Evolutionary conservation across 1,140 invertebrate genomes (phyloP), one percentile per base, ranked within the genome.

Genomic region (Nixonia krombeini): DNA sequence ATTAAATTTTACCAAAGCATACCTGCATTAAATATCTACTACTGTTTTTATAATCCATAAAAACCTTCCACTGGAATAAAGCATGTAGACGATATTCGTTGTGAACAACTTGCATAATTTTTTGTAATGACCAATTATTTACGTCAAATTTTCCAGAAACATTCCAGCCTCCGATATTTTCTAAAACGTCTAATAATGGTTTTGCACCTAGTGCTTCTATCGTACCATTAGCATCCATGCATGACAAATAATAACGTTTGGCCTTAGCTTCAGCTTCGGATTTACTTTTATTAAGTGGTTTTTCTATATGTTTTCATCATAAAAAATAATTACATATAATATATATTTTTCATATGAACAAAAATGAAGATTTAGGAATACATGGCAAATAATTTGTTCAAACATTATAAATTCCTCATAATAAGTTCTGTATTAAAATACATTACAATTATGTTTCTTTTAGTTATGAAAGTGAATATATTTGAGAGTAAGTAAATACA

Each of bases 31-130:
- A 91, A 76, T 98, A 91, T 50, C 88, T 89, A 0, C 90, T 91
- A 0, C 96, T 97, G 82, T 98, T 97, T 70, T 91, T 90, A 74
- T 98, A 96, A 78, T 99, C 96, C 81, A 97, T 96, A 3, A 92
- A 93, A 0, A 98, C 95, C 10, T 90, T 92, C 91, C 96, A 96
- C 23, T 91, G 89, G 79, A 99, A 98, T 1, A 98, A 82, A 13
- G 94, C 95, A 1, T 92, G 93, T 75, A 96, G 91, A 75, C 94
- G 94, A 78, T 94, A 96, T 28, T 89, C 87, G 81, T 96, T 96
- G 77, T 97, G 95, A 17, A 96, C 81, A 23, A 90, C 86, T 70
- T 96, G 91, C 41, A 97, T 84, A 1, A 91, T 88, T 1, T 85
- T 87, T 72, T 96, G 94, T 38, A 97, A 83, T 13, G 89, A 88